A percentile compares a stretch with the other conserved stretches of the same genome.
These are phyloP conservation scores for Rattus norvegicus DNA, from an alignment of 2,113 vertebrate genomes.

Conservation along the genomic window GRCr8 NC_086039.1:67219501-67220000, in stretches of 20 bases:
- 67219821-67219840: not conserved
- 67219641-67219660: not conserved
- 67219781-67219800: not conserved
- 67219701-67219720: not conserved
- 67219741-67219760: not conserved
- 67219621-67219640: not conserved
- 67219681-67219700: not conserved
- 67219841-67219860: not conserved
- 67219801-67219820: not conserved
- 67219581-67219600: not conserved
- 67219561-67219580: not conserved
- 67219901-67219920: not conserved
- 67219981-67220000: not conserved
- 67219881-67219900: constrained; percentile 26
- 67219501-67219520: not conserved
- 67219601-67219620: not conserved
- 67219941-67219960: not conserved
- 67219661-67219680: not conserved
- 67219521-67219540: not conserved
- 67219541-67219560: not conserved
- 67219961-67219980: constrained; percentile 13
- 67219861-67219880: not conserved
- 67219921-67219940: not conserved
- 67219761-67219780: not conserved
- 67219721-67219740: not conserved